Conservation (phyloP, 2,888 invertebrate genomes). For the Hypolimnas misippus region DNA sequence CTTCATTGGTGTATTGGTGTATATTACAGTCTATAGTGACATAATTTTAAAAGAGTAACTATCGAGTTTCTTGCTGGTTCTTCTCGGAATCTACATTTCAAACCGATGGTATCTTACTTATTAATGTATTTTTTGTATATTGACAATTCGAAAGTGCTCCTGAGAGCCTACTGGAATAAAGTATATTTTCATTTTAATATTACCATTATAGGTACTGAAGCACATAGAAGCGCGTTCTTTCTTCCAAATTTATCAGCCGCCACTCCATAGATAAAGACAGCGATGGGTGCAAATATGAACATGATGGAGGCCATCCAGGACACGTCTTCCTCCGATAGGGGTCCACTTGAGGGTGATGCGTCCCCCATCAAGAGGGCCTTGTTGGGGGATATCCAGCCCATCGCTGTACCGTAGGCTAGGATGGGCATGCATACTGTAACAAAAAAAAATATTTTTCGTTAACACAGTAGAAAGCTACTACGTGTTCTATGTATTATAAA, state of each 20-base stretch:
- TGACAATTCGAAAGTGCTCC: too few species aligned
- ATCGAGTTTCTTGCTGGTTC: too few species aligned
- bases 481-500: too few species aligned
- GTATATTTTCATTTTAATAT: slow-evolving; percentile 39
- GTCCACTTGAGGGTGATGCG: slow-evolving; percentile 61
- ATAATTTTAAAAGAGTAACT: too few species aligned
- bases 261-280: slow-evolving; percentile 80
- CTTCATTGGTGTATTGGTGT: too few species aligned
- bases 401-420: slow-evolving; percentile 79
- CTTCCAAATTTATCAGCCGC: slow-evolving; percentile 80
- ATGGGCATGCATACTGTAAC: slow-evolving; percentile 82
- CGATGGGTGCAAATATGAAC: slow-evolving; percentile 82
- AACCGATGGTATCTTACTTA: too few species aligned
- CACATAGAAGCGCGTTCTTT: slow-evolving; percentile 71
- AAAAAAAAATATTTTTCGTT: too few species aligned
- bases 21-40: too few species aligned
- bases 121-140: too few species aligned
- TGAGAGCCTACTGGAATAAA: too few species aligned
- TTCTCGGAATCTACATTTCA: too few species aligned
- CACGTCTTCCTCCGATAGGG: slow-evolving; percentile 72
- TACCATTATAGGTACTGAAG: slow-evolving; percentile 70
- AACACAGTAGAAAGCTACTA: too few species aligned
- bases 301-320: slow-evolving; percentile 85
- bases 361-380: slow-evolving; percentile 75
- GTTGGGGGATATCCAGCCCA: slow-evolving; percentile 85